Evolutionary conservation across 2,888 invertebrate genomes (phyloP), one percentile per base, ranked within the genome.

Genomic region (Macrophya alboannulata): DNA sequence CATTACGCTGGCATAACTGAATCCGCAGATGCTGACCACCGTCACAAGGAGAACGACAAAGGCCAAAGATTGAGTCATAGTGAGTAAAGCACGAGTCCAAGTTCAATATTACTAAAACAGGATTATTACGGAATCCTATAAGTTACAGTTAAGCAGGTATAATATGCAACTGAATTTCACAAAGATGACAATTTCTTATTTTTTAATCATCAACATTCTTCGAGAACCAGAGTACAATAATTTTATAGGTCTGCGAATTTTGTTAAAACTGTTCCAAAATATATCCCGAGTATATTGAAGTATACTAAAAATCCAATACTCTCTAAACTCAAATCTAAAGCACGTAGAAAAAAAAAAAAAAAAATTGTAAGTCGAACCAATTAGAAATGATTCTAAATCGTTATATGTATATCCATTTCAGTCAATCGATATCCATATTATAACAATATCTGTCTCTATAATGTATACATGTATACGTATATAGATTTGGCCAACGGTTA

Each of bases 1-100:
- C 25, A 85, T 87, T 59, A 85, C 72, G 31, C 86, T n/a, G 31
- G 87, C 85, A 48, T 86, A 76, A 65, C 84, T 74, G 0, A 83
- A 71, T 10, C 82, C 85, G 55, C 85, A 84, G n/a, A 87, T 84
- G 37, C 85, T 37, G 31, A 79, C 45, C 37, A 79, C 37, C 25
- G 87, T 72, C 68, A 68, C 55, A 12, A 86, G 55, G 9, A 79
- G 65, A 48, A 87, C 86, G 72, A 55, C 55, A 51, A 85, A 72
- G 81, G 77, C n/a, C 77, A 82, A 71, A 15, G 59, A 68, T 81
- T 65, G 81, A 62, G 81, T 85, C 85, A 85, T 85, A 40, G 40
- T 17, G 40, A 9, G 59, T 59, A 15, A 43, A 40, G 21, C 62
- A 43, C 40, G 59, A 59, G 62, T 81, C 62, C 43, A 62, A 59